These are phyloP conservation scores for Popillia japonica DNA, from an alignment of 1,140 invertebrate genomes.

Conservation along the genomic window DNA sequence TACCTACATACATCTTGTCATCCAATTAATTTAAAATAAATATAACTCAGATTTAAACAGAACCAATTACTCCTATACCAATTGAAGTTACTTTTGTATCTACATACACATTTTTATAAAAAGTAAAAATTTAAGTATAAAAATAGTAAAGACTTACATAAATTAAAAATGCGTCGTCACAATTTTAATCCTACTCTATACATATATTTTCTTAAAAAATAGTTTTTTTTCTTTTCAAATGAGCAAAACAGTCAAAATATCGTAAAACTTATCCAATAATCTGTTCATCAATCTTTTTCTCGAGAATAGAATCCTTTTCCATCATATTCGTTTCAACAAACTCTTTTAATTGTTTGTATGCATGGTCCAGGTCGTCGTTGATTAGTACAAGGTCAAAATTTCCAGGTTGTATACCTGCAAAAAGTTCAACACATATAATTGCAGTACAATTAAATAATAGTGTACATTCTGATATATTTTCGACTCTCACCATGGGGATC, in stretches of 20 bases:
- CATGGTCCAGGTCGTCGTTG: conserved; percentile 91
- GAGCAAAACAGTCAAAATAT: not conserved
- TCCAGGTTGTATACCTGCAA: conserved; percentile 71
- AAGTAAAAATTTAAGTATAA: conserved; percentile 17
- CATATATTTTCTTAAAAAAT: not conserved
- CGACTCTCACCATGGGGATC: too few relatives aligned
- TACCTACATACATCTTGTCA: too few relatives aligned
- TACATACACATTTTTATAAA: not conserved
- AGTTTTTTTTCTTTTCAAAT: not conserved
- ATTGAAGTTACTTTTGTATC: too few relatives aligned
- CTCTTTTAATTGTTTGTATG: conserved; percentile 81
- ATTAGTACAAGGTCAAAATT: conserved; percentile 91
- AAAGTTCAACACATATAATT: too few relatives aligned
- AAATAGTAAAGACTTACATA: not conserved
- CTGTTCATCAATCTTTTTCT: not conserved
- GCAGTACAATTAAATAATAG: too few relatives aligned
- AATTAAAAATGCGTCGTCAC: not conserved
- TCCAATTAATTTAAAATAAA: too few relatives aligned
- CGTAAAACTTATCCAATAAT: not conserved
- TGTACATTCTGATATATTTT: too few relatives aligned
- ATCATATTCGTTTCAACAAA: conserved; percentile 61
- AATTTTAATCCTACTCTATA: not conserved
- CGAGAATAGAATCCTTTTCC: not conserved
- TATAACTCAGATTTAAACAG: too few relatives aligned
- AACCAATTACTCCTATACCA: too few relatives aligned